Evolutionary conservation across 2,113 vertebrate genomes (phyloP).

Genomic region (Xerus inauris): DNA sequence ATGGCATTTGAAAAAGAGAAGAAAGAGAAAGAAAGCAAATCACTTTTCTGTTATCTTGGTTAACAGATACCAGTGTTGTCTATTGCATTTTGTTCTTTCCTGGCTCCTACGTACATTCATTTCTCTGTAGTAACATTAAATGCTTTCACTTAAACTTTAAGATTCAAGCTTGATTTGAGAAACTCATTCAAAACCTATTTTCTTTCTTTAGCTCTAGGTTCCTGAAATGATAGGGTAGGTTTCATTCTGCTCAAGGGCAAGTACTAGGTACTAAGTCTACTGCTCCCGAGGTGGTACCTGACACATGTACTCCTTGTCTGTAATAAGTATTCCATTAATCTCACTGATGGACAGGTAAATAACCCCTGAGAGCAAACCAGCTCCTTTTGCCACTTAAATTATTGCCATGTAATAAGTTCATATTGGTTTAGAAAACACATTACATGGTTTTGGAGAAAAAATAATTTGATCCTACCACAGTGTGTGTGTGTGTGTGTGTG

Average conservation of each 20-base stretch:
- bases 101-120: not conserved
- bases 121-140: constrained; percentile 2
- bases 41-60: not conserved
- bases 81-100: not conserved
- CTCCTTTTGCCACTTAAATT: not conserved
- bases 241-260: not conserved
- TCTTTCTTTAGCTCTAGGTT: constrained; percentile 10
- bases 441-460: not conserved
- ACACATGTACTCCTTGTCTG: not conserved
- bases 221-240: not conserved
- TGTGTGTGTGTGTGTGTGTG: no score
- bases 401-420: not conserved
- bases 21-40: not conserved
- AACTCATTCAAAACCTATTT: constrained; percentile 32
- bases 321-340: not conserved
- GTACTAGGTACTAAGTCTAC: not conserved
- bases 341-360: not conserved
- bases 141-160: constrained; percentile 4
- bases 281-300: not conserved
- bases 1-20: no score
- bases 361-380: not conserved
- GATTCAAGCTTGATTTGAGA: constrained; percentile 31
- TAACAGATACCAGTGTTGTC: not conserved
- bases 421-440: constrained; percentile 28
- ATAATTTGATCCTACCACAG: constrained; percentile 27